Evolutionary conservation across 2,888 invertebrate species (phyloP).

Genomic region (Lypha dubia): DNA sequence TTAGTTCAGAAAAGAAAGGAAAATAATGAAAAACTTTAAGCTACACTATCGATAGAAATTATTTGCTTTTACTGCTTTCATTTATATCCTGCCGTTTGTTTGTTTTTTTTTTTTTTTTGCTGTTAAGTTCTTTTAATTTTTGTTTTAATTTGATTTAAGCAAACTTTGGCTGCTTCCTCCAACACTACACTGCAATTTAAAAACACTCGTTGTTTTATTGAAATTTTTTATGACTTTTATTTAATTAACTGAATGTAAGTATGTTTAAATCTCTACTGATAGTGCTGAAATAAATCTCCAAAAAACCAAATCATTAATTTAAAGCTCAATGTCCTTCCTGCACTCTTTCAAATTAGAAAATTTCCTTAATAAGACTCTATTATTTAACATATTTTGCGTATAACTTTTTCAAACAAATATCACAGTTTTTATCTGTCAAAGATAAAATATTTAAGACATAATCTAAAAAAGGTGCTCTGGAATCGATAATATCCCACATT

Average conservation of each 20-base stretch:
- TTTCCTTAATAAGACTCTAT: no score
- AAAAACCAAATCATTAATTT: not conserved
- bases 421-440: no score
- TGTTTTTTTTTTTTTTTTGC: constrained; percentile 28
- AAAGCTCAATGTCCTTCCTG: no score
- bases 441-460: no score
- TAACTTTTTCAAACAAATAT: no score
- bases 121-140: not conserved
- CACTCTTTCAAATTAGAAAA: no score
- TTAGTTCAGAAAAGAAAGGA: not conserved
- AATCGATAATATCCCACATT: no score
- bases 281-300: not conserved
- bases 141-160: constrained; percentile 20
- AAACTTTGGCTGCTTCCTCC: not conserved
- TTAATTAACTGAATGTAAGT: not conserved
- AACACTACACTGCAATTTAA: not conserved
- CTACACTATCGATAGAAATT: constrained; percentile 57
- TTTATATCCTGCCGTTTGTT: constrained; percentile 39
- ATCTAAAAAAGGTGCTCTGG: no score
- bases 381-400: no score
- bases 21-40: constrained; percentile 34
- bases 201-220: constrained; percentile 24
- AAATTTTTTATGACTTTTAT: constrained; percentile 4
- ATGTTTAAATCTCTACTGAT: not conserved
- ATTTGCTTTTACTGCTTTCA: constrained; percentile 49